phyloP scores from a whole-genome alignment of 2,797 vertebrate genomes.

The Phataginus tetradactyla region DNA sequence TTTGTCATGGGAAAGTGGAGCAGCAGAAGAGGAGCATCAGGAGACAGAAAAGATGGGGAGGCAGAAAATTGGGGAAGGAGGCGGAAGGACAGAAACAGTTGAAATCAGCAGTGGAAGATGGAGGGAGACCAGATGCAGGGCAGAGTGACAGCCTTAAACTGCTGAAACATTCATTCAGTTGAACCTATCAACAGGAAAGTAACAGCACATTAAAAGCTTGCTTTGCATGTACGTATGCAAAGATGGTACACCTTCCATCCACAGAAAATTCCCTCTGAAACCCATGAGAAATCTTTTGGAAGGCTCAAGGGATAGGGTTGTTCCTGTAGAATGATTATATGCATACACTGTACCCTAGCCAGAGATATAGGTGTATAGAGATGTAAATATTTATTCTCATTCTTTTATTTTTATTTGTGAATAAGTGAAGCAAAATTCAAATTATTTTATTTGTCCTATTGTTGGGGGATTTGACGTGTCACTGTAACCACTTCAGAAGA shows the following conservation, averaged over 20 bases:
- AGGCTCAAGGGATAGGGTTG: background rate
- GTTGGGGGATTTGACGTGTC: background rate
- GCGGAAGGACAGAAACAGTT: background rate
- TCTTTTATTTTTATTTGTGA: conserved; percentile 12
- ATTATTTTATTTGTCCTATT: conserved; percentile 7
- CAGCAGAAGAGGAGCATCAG: background rate
- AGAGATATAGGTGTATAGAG: background rate
- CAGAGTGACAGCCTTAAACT: background rate
- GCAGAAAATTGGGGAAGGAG: conserved; percentile 8
- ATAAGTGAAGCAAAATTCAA: conserved; percentile 26
- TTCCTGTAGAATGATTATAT: background rate
- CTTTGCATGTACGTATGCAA: background rate
- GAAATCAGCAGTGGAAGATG: background rate
- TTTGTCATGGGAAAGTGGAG: background rate
- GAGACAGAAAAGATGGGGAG: conserved; percentile 20
- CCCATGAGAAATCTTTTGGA: background rate
- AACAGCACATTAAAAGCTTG: background rate
- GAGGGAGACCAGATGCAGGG: background rate
- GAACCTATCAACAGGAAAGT: background rate
- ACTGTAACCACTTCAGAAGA: conserved; percentile 22
- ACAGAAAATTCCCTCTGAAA: conserved; percentile 13
- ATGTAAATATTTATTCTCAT: background rate
- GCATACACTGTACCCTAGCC: background rate
- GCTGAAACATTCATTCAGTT: background rate
- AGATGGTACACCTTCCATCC: background rate